Base-by-base conservation (phyloP, 2,113 vertebrate genomes). In the Bucco capensis region DNA sequence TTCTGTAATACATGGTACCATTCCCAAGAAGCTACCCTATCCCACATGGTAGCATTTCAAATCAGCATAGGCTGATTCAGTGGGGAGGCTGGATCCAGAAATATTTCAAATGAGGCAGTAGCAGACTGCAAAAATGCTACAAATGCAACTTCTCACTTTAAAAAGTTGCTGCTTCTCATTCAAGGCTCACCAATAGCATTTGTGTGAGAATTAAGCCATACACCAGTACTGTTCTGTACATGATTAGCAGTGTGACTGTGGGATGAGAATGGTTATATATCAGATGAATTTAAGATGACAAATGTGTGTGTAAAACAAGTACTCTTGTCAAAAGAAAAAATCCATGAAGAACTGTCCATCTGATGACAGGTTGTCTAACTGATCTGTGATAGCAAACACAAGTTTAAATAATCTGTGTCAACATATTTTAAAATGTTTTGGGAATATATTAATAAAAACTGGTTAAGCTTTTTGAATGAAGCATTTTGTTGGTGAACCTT, bases 81-180 rank as follows among this genome's bases (percentile, higher is more conserved):
- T 19, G 25, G 61, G 86, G 76, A 93, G n/a, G 31, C 73, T 75
- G 22, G 49, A 19, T 78, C 64, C 35, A 67, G 65, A 86, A 64
- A 75, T 27, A 35, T 69, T 74, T 90, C 46, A 75, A 33, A 65
- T 61, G 56, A 54, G 47, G 84, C 73, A 61, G 19, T 37, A 28
- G 54, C 46, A 56, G 51, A 56, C 71, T 83, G 40, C 1, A 0
- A 46, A 78, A 77, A 66, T 22, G 6, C 37, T 51, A 46, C 54
- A 69, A 86, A 51, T 35, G 35, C 40, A 71, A 62, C 73, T 70
- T 79, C 71, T 85, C 85, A 35, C 46, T 38, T 28, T 62, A 66
- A 94, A 88, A 74, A 86, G 70, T 73, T 89, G 16, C 37, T 83
- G 9, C 69, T 83, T 92, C 61, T 89, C 61, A 50, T 83, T 90